Evolutionary conservation across 1,140 invertebrate species (phyloP), one percentile per base, ranked within the genome.

Genomic region (Scaptomyza pallida): DNA sequence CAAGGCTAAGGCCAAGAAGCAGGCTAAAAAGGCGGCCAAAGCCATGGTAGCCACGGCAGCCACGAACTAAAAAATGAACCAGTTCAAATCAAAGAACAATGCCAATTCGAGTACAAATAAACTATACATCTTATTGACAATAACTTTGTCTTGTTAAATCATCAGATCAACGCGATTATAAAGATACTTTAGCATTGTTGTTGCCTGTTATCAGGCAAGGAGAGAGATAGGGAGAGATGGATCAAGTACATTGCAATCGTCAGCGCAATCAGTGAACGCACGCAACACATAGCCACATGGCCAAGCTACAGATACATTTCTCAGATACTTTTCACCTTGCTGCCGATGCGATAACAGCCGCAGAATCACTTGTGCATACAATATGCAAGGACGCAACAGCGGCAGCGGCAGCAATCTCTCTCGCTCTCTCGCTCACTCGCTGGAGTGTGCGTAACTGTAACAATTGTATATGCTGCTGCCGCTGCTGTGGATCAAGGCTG

Each of bases 401-500:
- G 60, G 48, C 30, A 16, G 44, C 13, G 19, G 47, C 8, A 1
- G n/a, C 17, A 15, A 17, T 61, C 15, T 41, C 57, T 44, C 23
- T 15, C 43, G 50, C 56, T 41, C 37, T 10, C 51, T 30, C 70
- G 35, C 6, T 16, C 47, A 41, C 23, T 30, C 41, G 15, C 13
- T 35, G 6, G 16, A 47, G 33, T 13, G 13, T 55, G 52, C 17
- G 71, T 82, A 82, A 82, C 79, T 82, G 73, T 75, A 81, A 78
- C 51, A 68, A 59, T 51, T 62, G 73, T 81, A 75, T 81, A 68
- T 72, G 61, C 15, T 48, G 57, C 35, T 23, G n/a, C n/a, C n/a
- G n/a, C n/a, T n/a, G n/a, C 35, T 51, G 70, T 63, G 47, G 60
- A 71, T 81, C 82, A 81, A 86, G 77, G 80, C 81, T 85, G n/a